phyloP scores from a whole-genome alignment of 2,113 vertebrate species.

The Corythaixoides concolor region DNA sequence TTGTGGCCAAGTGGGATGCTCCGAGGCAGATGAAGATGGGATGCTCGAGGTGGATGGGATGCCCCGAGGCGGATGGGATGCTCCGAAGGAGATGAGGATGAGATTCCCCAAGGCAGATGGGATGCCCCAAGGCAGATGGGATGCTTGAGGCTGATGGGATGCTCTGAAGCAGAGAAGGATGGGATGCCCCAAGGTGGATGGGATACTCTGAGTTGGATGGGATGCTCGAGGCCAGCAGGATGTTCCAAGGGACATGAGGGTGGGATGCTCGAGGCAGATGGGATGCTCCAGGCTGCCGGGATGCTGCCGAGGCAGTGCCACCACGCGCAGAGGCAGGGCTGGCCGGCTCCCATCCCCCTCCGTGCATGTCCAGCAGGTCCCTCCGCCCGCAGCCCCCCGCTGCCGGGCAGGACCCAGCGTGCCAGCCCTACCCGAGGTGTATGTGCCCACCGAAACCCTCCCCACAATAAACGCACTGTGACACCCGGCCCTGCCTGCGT shows the following conservation, averaged over 20 bases:
- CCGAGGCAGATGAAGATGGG: not conserved
- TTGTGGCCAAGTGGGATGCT: not conserved
- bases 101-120: not conserved
- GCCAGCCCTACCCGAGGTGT: not conserved
- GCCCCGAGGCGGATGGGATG: not conserved
- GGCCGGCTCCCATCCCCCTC: rapidly evolving
- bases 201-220: too few species aligned
- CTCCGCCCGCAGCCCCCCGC: rapidly evolving
- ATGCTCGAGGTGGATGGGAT: not conserved
- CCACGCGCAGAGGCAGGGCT: not conserved
- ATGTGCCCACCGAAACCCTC: not conserved
- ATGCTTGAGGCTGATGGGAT: not conserved
- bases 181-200: not conserved
- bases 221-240: not conserved
- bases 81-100: rapidly evolving
- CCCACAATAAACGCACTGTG: slow-evolving; percentile 50
- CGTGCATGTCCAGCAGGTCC: not conserved
- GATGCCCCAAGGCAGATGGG: not conserved
- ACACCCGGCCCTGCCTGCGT: not conserved
- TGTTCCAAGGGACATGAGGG: too few species aligned
- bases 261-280: not conserved
- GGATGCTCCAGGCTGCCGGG: not conserved
- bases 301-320: too few species aligned
- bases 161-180: too few species aligned
- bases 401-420: not conserved